Evolutionary conservation across 2,888 invertebrate species (phyloP).

Genomic region (Drymonia ruficornis): DNA sequence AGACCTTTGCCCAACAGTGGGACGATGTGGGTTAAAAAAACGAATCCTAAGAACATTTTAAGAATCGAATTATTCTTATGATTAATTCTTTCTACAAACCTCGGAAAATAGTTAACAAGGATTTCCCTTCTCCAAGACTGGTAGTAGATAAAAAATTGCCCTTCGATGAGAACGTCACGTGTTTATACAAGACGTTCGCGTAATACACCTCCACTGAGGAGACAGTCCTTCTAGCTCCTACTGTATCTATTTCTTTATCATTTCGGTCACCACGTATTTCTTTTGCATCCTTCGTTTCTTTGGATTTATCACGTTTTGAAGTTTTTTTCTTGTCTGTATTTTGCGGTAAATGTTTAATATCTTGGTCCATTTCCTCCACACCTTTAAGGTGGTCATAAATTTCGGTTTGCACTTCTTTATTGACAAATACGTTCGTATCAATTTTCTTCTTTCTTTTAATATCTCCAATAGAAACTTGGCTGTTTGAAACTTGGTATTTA

Average conservation of each 20-base stretch:
- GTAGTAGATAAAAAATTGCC: conserved; percentile 19
- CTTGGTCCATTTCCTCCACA: conserved; percentile 2
- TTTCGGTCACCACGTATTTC: conserved; percentile 2
- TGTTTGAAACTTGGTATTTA: conserved; percentile 32
- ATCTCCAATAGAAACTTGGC: conserved; percentile 51
- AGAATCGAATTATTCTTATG: no score
- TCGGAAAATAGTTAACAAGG: conserved; percentile 67
- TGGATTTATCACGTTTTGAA: not conserved
- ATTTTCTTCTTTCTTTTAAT: conserved; percentile 40
- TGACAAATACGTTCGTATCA: conserved; percentile 7
- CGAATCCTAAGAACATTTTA: no score
- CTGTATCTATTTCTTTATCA: conserved; percentile 7
- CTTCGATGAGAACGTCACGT: conserved; percentile 51
- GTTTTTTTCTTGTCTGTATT: not conserved
- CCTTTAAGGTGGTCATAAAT: not conserved
- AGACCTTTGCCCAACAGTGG: no score
- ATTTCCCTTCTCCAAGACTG: conserved; percentile 38
- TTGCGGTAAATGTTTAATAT: not conserved
- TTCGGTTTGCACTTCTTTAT: conserved; percentile 42
- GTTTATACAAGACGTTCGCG: conserved; percentile 49
- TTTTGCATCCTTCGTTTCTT: not conserved
- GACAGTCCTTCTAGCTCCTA: conserved; percentile 35
- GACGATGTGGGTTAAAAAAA: no score
- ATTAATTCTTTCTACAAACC: conserved; percentile 41
- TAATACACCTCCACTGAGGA: conserved; percentile 62